Evolutionary conservation across 2,888 invertebrate species (phyloP), one percentile per base, ranked within the genome.

Genomic region (Lordiphosa andalusiaca): DNA sequence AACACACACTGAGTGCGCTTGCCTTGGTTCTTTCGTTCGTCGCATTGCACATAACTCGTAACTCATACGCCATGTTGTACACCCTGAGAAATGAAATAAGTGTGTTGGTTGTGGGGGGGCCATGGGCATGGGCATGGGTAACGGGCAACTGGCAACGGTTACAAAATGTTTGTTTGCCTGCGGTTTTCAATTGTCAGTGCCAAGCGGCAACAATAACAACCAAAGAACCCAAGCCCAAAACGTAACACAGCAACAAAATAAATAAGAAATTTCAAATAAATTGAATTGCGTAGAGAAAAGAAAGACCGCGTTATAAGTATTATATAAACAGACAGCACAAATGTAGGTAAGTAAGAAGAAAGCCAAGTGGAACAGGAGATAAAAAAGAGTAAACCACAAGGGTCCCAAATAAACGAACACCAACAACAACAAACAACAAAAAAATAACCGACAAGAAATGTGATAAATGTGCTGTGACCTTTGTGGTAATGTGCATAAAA

Each of bases 11-110:
- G 21, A 36, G 13, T 44, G 39, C 19, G 44, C 48, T 42, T 30
- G 35, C 52, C 51, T 10, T 74, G 67, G 56, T 61, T 57, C 50
- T 51, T 52, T 56, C 41, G 48, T 21, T 10, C 40, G 66, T 56
- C 73, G 71, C 71, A 73, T 42, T 76, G 83, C 77, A 83, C 71
- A 81, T 81, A 84, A 77, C 73, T 73, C 71, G 81, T 73, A 84
- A 67, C 84, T 73, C 84, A 84, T 83, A 83, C 77, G 76, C 54
- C 67, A 51, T 52, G 63, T 59, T 67, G 62, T 56, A 53, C 61
- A 40, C 16, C 21, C 47, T 36, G 16, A 16, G 46, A 30, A 39
- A 25, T 44, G 44, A 62, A 55, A 50, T 59, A 53, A 62, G 49
- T 47, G 13, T 47, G 36, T 23, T 62, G 44, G 63, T 39, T n/a